Evolutionary conservation across 2,113 vertebrate genomes (phyloP).

Genomic region (Herpetotheres cachinnans): DNA sequence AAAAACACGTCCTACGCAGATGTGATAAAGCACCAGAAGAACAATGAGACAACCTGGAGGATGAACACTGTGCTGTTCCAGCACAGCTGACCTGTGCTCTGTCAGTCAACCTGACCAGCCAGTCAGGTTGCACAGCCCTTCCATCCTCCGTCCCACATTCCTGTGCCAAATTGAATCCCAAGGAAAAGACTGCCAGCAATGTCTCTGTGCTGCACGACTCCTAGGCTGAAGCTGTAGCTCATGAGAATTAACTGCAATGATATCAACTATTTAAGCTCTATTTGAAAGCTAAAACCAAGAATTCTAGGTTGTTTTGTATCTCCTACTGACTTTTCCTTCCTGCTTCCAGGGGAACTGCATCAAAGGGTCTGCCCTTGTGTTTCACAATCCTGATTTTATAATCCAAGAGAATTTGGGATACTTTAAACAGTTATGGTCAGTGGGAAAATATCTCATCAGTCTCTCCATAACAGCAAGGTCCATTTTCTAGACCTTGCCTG

Average conservation of each 20-base stretch:
- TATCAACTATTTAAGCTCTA: not conserved
- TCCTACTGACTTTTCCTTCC: not conserved
- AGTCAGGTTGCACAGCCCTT: not conserved
- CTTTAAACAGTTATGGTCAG: not conserved
- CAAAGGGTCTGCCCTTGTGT: not conserved
- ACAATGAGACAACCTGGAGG: not conserved
- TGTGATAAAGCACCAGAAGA: not conserved
- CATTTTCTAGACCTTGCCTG: not conserved
- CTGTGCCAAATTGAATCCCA: not conserved
- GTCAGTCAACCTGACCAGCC: not conserved
- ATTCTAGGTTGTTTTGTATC: not conserved
- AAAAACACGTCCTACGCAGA: not conserved
- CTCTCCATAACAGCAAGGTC: not conserved
- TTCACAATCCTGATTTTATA: not conserved
- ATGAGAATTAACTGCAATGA: not conserved
- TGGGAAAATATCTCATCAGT: not conserved
- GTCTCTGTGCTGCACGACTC: not conserved
- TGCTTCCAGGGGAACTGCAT: not conserved
- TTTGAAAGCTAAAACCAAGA: not conserved
- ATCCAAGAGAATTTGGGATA: not conserved
- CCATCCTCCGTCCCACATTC: fast-evolving
- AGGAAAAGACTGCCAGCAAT: not conserved
- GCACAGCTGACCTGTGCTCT: not conserved
- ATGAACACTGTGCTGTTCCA: not conserved
- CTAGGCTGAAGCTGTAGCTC: not conserved